These are phyloP conservation scores for Danio albolineatus DNA, from an alignment of 2,797 vertebrate species.

Conservation along the genomic window DNA sequence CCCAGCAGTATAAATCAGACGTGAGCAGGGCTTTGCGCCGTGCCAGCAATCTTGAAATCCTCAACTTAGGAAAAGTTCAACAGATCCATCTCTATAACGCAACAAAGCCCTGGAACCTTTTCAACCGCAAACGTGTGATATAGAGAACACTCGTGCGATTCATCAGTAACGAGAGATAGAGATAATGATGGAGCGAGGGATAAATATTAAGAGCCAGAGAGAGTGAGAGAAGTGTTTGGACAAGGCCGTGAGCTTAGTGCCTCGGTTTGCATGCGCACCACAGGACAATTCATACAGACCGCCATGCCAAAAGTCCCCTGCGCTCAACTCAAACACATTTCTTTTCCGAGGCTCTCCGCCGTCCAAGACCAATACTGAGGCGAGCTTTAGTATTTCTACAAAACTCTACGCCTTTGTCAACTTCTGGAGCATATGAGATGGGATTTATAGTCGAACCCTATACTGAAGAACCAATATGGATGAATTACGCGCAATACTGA, in stretches of 20 bases:
- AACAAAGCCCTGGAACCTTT: slow-evolving; percentile 48
- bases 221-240: slow-evolving; percentile 45
- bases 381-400: slow-evolving; percentile 43
- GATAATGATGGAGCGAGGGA: slow-evolving; percentile 41
- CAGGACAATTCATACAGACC: slow-evolving; percentile 47
- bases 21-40: slow-evolving; percentile 1
- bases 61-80: slow-evolving; percentile 49
- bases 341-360: slow-evolving; percentile 33
- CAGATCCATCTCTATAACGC: slow-evolving; percentile 46
- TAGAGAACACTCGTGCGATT: slow-evolving; percentile 47
- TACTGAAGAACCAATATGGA: slow-evolving; percentile 27
- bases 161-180: slow-evolving; percentile 41
- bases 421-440: slow-evolving; percentile 27
- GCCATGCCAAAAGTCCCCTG: slow-evolving; percentile 46
- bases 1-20: slow-evolving; percentile 43
- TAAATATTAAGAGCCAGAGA: slow-evolving; percentile 28
- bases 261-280: slow-evolving; percentile 47
- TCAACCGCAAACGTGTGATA: slow-evolving; percentile 38
- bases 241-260: slow-evolving; percentile 45
- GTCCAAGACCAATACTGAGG: slow-evolving; percentile 61
- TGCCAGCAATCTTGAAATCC: slow-evolving; percentile 36
- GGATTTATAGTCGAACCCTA: slow-evolving; percentile 30
- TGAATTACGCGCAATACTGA: slow-evolving; percentile 37
- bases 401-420: slow-evolving; percentile 54
- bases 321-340: slow-evolving; percentile 38